A percentile compares a stretch with the other conserved stretches of the same genome.
Conservation (phyloP, 2,888 invertebrate species). For the Apantesis nais region DNA sequence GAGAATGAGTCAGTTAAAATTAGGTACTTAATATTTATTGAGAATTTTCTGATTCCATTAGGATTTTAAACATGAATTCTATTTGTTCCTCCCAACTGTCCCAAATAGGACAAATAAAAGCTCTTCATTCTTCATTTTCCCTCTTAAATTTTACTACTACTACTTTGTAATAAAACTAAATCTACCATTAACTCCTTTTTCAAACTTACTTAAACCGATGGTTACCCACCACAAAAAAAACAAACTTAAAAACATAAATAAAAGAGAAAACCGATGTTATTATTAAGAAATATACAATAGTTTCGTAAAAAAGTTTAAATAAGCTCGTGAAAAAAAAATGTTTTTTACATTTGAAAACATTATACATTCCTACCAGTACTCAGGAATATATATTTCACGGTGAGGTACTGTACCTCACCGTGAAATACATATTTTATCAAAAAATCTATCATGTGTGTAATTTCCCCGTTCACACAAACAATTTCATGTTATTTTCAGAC, state of each 20-base stretch:
- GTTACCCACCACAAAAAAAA: not conserved
- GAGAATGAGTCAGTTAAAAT: not conserved
- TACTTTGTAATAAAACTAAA: not conserved
- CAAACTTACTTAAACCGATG: not conserved
- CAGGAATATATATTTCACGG: too few species aligned
- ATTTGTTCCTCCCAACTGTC: not conserved
- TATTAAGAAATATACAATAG: not conserved
- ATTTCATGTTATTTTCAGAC: conserved; percentile 10
- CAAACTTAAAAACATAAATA: not conserved
- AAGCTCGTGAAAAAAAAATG: not conserved
- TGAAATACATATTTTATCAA: not conserved
- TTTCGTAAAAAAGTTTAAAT: not conserved
- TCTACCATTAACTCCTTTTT: not conserved
- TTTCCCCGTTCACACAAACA: not conserved
- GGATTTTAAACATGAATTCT: not conserved
- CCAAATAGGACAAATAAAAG: not conserved
- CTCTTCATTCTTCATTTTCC: not conserved
- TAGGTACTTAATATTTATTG: not conserved
- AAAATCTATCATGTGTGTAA: not conserved
- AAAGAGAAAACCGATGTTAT: not conserved
- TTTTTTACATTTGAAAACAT: not conserved
- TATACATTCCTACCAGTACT: not conserved
- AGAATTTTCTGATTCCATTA: not conserved
- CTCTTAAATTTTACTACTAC: not conserved
- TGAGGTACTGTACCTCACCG: too few species aligned